Evolutionary conservation across 2,113 vertebrate species (phyloP), one percentile per base, ranked within the genome.

Genomic region (Charadrius vociferus): DNA sequence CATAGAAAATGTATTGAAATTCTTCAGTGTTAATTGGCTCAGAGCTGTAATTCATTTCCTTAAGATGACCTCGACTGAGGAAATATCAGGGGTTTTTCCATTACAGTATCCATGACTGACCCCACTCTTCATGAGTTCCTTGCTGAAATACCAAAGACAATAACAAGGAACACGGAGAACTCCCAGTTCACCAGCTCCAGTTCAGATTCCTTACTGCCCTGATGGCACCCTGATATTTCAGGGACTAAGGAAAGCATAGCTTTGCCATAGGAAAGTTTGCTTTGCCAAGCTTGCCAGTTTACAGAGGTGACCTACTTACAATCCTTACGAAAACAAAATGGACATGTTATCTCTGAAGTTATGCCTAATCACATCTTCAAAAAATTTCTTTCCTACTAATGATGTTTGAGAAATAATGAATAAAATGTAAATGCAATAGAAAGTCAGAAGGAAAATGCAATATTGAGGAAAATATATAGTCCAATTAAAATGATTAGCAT

Each of bases 401-500:
- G 80, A 95, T 71, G 50, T 80, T 94, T 93, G 68, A 88, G 75
- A 97, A 79, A 96, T 93, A 91, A 97, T 93, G 55, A 97, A 92
- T 73, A 89, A 97, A 97, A 96, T 90, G 79, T 56, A 94, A 95
- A 94, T 91, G 15, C 22, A 86, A 70, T 63, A 41, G 55, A 80
- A 96, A 83, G 10, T 39, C 36, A 36, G 87, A 71, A 66, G 43
- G 27, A 87, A 93, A 82, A 90, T 56, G n/a, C 21, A 93, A 74
- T 81, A 96, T 72, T 95, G 93, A 95, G 81, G 74, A 96, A 98
- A 98, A 97, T 77, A 93, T 52, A 71, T 71, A 92, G 80, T 86
- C 68, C 86, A 92, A 74, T 97, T 97, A 96, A 95, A 96, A 97
- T 86, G 63, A 96, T 93, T 95, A 96, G 41, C 80, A 67, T 86